These are phyloP conservation scores for Gambusia affinis DNA, from an alignment of 2,113 vertebrate genomes.

Conservation along the genomic window DNA sequence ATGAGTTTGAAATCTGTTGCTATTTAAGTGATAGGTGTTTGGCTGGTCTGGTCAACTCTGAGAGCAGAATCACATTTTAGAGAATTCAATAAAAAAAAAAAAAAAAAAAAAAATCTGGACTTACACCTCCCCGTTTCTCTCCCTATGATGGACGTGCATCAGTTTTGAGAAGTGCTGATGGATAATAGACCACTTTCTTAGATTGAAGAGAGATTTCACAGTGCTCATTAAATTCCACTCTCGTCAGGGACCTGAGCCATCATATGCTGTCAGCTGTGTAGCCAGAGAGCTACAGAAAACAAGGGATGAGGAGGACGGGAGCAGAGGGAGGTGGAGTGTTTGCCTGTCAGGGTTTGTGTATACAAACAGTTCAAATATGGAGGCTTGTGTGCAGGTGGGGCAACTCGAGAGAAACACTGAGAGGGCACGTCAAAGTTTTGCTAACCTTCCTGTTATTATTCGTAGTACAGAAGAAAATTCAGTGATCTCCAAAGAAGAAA, in stretches of 20 bases:
- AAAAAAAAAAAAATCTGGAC: slow-evolving; percentile 3
- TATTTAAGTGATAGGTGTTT: slow-evolving; percentile 7
- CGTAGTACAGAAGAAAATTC: neutral
- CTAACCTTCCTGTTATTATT: neutral
- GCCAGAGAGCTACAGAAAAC: slow-evolving; percentile 28
- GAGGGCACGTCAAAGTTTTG: neutral
- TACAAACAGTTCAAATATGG: slow-evolving; percentile 46
- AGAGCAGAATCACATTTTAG: slow-evolving; percentile 21
- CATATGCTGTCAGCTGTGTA: slow-evolving; percentile 36
- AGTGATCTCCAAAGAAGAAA: neutral
- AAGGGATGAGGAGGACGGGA: neutral
- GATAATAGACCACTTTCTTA: slow-evolving; percentile 50
- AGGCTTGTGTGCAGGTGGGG: slow-evolving; percentile 13
- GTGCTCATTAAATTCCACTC: slow-evolving; percentile 65
- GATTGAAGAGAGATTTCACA: slow-evolving; percentile 52
- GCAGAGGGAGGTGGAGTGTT: slow-evolving; percentile 18
- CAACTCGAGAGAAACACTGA: slow-evolving; percentile 36
- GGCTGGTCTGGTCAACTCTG: slow-evolving; percentile 7
- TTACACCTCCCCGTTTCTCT: slow-evolving; percentile 3
- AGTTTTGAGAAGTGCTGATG: slow-evolving; percentile 23
- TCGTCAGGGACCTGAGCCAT: slow-evolving; percentile 44
- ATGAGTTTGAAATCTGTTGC: slow-evolving; percentile 15
- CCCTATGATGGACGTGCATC: slow-evolving; percentile 28
- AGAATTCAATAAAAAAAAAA: neutral
- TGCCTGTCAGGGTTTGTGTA: slow-evolving; percentile 21